phyloP scores from a whole-genome alignment of 1,140 invertebrate species.

The Adoxophyes honmai region DNA sequence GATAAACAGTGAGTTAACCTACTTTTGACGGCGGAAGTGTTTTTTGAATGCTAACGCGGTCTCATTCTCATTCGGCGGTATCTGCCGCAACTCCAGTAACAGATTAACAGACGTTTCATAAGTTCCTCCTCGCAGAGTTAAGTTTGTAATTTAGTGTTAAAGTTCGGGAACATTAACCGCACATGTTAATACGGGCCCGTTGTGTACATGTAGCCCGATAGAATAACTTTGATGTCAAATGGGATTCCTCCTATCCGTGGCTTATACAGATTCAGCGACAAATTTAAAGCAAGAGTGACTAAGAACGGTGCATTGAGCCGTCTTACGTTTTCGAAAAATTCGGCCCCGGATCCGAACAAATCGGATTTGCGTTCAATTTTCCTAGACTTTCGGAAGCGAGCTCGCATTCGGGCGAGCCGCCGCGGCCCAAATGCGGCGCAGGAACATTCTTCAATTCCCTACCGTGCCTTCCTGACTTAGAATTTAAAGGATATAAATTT shows the following conservation, averaged over 20 bases:
- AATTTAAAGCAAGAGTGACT: slow-evolving; percentile 21
- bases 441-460: slow-evolving; percentile 42
- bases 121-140: slow-evolving; percentile 30
- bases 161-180: slow-evolving; percentile 38
- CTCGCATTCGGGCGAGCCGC: slow-evolving; percentile 38
- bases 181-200: slow-evolving; percentile 22
- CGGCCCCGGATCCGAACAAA: slow-evolving; percentile 49
- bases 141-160: slow-evolving; percentile 48
- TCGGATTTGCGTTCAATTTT: slow-evolving; percentile 72
- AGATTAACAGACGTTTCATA: slow-evolving; percentile 42
- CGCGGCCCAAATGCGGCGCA: slow-evolving; percentile 48
- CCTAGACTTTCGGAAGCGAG: slow-evolving; percentile 55
- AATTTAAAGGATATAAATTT: slow-evolving; percentile 54
- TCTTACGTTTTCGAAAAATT: slow-evolving; percentile 45
- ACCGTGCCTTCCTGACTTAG: slow-evolving; percentile 29
- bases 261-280: not conserved
- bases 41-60: slow-evolving; percentile 1
- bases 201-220: not conserved
- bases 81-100: slow-evolving; percentile 26
- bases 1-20: not conserved
- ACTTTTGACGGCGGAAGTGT: slow-evolving; percentile 4
- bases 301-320: slow-evolving; percentile 32
- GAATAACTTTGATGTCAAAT: not conserved
- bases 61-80: slow-evolving; percentile 12
- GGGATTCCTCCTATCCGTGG: not conserved